These are phyloP conservation scores for Pterostichus madidus DNA, from an alignment of 2,888 invertebrate species.

Conservation along the genomic window DNA sequence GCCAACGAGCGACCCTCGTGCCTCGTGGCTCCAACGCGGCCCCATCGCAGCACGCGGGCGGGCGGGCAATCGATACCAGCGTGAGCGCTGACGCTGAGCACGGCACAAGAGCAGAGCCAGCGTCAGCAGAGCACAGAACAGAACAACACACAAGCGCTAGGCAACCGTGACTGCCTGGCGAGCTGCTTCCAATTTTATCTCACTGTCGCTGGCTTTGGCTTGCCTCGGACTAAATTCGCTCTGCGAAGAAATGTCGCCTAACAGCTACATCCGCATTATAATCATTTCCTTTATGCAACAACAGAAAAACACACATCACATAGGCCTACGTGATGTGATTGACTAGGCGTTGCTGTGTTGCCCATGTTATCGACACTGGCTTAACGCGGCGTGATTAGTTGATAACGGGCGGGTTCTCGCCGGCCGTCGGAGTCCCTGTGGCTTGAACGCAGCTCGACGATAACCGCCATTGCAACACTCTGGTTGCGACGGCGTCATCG, in stretches of 20 bases:
- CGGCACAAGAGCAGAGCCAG: slow-evolving; percentile 79
- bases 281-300: slow-evolving; percentile 33
- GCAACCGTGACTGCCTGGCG: slow-evolving; percentile 11
- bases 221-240: slow-evolving; percentile 49
- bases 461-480: neutral
- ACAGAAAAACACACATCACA: neutral
- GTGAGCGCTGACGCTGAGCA: slow-evolving; percentile 75
- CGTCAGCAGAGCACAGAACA: slow-evolving; percentile 77
- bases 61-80: slow-evolving; percentile 73
- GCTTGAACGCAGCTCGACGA: neutral
- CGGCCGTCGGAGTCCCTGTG: slow-evolving; percentile 58
- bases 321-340: slow-evolving; percentile 9
- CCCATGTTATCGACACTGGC: neutral
- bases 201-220: slow-evolving; percentile 55
- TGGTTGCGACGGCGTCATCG: slow-evolving; percentile 69
- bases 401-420: slow-evolving; percentile 59
- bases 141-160: slow-evolving; percentile 33
- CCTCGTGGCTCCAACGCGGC: slow-evolving; percentile 74
- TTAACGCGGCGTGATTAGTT: slow-evolving; percentile 1
- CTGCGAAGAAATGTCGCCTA: slow-evolving; percentile 9
- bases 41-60: slow-evolving; percentile 75
- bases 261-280: slow-evolving; percentile 45
- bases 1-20: slow-evolving; percentile 71
- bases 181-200: slow-evolving; percentile 68
- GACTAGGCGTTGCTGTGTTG: slow-evolving; percentile 5